These are phyloP conservation scores for Reticulitermes speratus DNA, from an alignment of 1,140 invertebrate genomes.

Conservation along the genomic window DNA sequence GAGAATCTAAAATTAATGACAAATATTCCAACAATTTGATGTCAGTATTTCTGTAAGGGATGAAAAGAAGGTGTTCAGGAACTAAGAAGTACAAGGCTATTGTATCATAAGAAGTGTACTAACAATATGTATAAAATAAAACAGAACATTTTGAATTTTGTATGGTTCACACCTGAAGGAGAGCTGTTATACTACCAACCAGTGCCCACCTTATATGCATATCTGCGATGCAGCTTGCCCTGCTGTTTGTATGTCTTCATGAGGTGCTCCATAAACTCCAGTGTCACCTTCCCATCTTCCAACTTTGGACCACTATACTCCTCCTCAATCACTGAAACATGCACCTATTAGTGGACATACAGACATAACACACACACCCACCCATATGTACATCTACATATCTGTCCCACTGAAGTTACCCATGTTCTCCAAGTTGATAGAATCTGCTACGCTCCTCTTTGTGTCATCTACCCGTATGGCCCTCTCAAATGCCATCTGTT, in stretches of 20 bases:
- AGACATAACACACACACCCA: conserved; percentile 20
- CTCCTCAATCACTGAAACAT: conserved; percentile 82
- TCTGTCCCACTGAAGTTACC: conserved; percentile 57
- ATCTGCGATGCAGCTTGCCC: conserved; percentile 94
- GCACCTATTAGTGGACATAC: conserved; percentile 30
- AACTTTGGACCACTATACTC: conserved; percentile 90
- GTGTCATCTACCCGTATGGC: conserved; percentile 93
- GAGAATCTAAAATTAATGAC: too few relatives aligned
- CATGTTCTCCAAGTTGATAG: conserved; percentile 87
- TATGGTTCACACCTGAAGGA: too few relatives aligned
- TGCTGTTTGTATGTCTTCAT: conserved; percentile 89
- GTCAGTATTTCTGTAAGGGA: too few relatives aligned
- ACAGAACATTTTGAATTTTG: too few relatives aligned
- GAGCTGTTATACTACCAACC: too few relatives aligned
- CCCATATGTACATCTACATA: too few relatives aligned
- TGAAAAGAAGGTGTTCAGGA: too few relatives aligned
- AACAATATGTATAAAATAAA: too few relatives aligned
- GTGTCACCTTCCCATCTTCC: conserved; percentile 84
- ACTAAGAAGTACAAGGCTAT: too few relatives aligned
- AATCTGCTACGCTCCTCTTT: conserved; percentile 81
- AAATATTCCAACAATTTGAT: too few relatives aligned
- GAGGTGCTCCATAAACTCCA: conserved; percentile 80
- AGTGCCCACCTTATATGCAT: conserved; percentile 86
- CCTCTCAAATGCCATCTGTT: conserved; percentile 92
- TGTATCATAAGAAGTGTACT: too few relatives aligned